These are phyloP conservation scores for Tarsius wallacei DNA, from an alignment of 2,797 vertebrate genomes.

Conservation along the genomic window DNA sequence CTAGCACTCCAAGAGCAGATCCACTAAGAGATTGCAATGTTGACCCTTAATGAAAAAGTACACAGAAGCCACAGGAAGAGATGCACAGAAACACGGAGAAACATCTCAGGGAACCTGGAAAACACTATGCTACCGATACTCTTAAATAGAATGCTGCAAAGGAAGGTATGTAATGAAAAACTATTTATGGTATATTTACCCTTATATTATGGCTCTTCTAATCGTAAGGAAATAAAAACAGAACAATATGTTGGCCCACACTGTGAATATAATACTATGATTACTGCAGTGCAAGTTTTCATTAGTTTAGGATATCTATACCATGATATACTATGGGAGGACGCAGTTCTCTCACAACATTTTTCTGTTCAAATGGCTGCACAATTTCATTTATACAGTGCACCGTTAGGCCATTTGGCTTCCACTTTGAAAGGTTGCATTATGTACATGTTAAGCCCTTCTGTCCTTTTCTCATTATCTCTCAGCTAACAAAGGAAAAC, in stretches of 20 bases:
- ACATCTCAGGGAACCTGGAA: neutral
- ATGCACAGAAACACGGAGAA: neutral
- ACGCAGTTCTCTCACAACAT: neutral
- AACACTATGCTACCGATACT: neutral
- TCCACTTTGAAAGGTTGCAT: neutral
- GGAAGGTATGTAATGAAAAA: neutral
- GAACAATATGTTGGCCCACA: neutral
- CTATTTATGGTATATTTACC: neutral
- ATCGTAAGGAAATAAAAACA: neutral
- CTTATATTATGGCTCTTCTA: neutral
- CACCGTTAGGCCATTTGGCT: neutral
- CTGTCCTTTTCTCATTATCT: conserved; percentile 1
- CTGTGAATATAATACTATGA: neutral
- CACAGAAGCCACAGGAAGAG: no score
- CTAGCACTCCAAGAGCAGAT: neutral
- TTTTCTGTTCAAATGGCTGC: neutral
- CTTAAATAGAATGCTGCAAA: neutral
- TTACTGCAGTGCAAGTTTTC: neutral
- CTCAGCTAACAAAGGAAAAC: neutral
- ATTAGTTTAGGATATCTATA: neutral
- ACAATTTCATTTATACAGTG: neutral
- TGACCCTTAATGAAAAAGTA: neutral
- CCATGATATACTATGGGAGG: neutral
- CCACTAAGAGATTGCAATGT: neutral
- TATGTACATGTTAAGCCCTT: neutral